These are phyloP conservation scores for Paraplagusia blochii DNA, from an alignment of 2,113 vertebrate species.

Conservation along the genomic window DNA sequence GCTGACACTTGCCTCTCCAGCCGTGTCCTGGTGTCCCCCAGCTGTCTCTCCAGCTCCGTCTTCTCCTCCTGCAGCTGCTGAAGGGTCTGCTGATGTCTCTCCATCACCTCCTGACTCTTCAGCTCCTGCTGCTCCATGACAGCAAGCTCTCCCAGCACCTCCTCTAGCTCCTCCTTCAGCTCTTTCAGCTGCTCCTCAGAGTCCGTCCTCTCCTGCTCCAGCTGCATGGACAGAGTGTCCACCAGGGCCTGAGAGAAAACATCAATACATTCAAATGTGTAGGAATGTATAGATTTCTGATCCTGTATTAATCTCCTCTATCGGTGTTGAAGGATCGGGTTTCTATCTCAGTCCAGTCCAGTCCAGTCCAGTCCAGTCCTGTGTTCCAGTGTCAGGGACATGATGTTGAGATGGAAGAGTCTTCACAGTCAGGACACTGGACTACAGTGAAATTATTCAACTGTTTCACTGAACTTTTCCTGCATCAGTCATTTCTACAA, in stretches of 20 bases:
- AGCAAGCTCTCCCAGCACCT: constrained; percentile 82
- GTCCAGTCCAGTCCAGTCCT: too few species aligned
- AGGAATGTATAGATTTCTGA: too few species aligned
- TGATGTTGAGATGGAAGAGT: too few species aligned
- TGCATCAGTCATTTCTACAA: too few species aligned
- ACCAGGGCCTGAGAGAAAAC: constrained; percentile 73
- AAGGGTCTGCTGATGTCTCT: constrained; percentile 62
- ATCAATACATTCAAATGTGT: not conserved
- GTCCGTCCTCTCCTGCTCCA: constrained; percentile 77
- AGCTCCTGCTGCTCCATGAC: constrained; percentile 79
- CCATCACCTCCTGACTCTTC: constrained; percentile 66
- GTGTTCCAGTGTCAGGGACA: too few species aligned
- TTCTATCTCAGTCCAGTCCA: too few species aligned
- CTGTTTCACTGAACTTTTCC: too few species aligned
- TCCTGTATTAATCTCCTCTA: too few species aligned
- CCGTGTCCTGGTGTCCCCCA: constrained; percentile 65
- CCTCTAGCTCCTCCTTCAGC: constrained; percentile 82
- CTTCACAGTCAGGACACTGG: too few species aligned
- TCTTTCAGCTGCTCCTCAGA: constrained; percentile 67
- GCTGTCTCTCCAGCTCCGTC: constrained; percentile 69
- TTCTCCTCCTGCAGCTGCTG: constrained; percentile 74
- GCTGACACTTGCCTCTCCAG: constrained; percentile 76
- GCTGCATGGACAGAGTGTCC: constrained; percentile 69
- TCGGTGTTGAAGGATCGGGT: too few species aligned
- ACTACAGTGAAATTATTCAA: too few species aligned